phyloP scores from a whole-genome alignment of 2,797 vertebrate species.

The Echiichthys vipera region DNA sequence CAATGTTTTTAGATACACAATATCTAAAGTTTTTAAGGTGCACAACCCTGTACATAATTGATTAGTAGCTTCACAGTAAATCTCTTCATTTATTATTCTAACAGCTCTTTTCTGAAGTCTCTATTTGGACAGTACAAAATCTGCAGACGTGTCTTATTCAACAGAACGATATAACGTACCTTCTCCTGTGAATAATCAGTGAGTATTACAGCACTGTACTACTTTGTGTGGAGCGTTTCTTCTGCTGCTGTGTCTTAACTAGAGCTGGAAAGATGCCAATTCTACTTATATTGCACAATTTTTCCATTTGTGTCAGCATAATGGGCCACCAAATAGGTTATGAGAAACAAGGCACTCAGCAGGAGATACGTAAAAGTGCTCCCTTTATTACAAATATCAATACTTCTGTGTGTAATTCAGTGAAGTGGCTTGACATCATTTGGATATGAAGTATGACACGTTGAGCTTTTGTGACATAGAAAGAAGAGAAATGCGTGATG shows the following conservation, averaged over 20 bases:
- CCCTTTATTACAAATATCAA: background rate
- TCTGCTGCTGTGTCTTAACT: too few species aligned
- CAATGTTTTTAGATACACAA: too few species aligned
- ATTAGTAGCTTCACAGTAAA: too few species aligned
- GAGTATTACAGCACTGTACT: too few species aligned
- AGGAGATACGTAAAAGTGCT: background rate
- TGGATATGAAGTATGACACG: background rate
- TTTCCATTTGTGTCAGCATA: background rate
- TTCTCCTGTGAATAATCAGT: too few species aligned
- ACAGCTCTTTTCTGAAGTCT: too few species aligned
- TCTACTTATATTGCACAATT: background rate
- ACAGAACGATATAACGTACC: too few species aligned
- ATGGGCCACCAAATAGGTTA: background rate
- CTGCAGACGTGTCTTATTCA: too few species aligned
- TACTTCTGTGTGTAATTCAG: background rate
- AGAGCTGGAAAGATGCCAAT: background rate
- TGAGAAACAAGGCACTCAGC: background rate
- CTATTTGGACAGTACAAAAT: too few species aligned
- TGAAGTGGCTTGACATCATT: background rate
- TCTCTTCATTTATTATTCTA: too few species aligned
- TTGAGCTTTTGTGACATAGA: constrained; percentile 21
- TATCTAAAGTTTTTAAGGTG: too few species aligned
- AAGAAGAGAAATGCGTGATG: constrained; percentile 15
- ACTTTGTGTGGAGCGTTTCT: background rate
- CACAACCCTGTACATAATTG: too few species aligned